phyloP scores from a whole-genome alignment of 2,797 vertebrate genomes.

The Chelon labrosus region DNA sequence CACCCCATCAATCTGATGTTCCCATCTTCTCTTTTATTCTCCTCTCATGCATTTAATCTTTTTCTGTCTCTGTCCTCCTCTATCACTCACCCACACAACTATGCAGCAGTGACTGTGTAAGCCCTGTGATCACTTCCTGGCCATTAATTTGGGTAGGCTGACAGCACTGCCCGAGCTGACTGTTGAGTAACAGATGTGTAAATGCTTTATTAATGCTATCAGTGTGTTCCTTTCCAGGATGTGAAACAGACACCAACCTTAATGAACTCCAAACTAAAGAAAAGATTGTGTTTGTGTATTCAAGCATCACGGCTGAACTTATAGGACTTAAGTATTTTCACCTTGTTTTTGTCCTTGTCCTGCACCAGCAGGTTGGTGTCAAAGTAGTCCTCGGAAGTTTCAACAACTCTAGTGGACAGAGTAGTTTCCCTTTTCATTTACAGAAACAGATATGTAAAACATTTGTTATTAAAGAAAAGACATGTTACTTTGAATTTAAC shows the following conservation, averaged over 20 bases:
- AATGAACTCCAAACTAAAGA: constrained; percentile 48
- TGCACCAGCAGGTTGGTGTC: background rate
- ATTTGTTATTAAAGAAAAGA: constrained; percentile 7
- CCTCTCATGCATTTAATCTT: constrained; percentile 73
- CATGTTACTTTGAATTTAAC: constrained; percentile 44
- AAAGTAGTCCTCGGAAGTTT: constrained; percentile 6
- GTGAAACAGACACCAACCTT: constrained; percentile 65
- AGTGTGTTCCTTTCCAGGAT: constrained; percentile 56
- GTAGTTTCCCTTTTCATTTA: constrained; percentile 1
- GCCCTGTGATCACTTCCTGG: constrained; percentile 79
- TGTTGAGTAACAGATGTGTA: constrained; percentile 77
- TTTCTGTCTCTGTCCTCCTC: constrained; percentile 57
- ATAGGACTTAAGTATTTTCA: constrained; percentile 3
- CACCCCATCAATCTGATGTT: constrained; percentile 73
- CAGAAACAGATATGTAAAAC: constrained; percentile 8
- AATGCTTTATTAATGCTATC: constrained; percentile 80
- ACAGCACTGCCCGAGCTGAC: constrained; percentile 72
- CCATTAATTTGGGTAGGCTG: constrained; percentile 75
- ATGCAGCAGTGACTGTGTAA: constrained; percentile 70
- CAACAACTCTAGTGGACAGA: background rate
- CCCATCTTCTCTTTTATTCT: constrained; percentile 74
- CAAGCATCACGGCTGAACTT: background rate
- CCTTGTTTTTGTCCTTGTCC: background rate
- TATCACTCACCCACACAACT: constrained; percentile 66
- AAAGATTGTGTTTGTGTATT: background rate